phyloP scores from a whole-genome alignment of 1,140 invertebrate species.

The Aphelinus certus region DNA sequence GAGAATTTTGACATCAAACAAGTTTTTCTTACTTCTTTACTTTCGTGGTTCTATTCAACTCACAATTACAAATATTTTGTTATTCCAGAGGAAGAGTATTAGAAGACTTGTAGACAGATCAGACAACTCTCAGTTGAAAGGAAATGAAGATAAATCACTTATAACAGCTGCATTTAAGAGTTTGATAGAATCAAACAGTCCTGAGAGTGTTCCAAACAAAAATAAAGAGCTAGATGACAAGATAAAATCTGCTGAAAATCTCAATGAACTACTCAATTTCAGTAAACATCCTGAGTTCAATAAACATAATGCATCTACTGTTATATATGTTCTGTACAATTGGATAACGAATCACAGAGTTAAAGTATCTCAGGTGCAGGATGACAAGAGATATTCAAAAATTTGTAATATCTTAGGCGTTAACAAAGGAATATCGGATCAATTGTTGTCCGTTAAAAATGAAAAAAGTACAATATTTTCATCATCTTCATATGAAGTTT shows the following conservation, averaged over 20 bases:
- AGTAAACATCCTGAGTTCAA: conserved; percentile 44
- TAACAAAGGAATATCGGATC: neutral
- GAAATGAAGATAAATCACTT: neutral
- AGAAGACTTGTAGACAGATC: no score
- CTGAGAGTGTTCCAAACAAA: neutral
- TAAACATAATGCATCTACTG: conserved; percentile 1
- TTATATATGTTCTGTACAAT: conserved; percentile 7
- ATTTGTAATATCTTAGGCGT: conserved; percentile 8
- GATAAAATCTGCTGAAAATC: conserved; percentile 47
- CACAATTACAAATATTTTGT: conserved; percentile 50
- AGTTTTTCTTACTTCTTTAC: neutral
- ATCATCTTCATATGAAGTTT: neutral
- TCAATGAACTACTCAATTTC: conserved; percentile 25
- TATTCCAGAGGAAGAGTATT: no score
- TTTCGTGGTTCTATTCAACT: conserved; percentile 47
- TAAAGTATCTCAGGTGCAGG: conserved; percentile 42
- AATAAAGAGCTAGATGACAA: conserved; percentile 16
- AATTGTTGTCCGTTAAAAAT: no score
- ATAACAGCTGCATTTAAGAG: conserved; percentile 18
- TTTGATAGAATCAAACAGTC: neutral
- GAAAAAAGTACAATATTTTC: no score
- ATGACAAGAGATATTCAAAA: conserved; percentile 3
- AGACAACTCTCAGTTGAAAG: no score
- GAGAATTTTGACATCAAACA: no score
- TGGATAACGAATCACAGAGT: conserved; percentile 69